Evolutionary conservation across 2,888 invertebrate genomes (phyloP).

Genomic region (Nomada fucata): DNA sequence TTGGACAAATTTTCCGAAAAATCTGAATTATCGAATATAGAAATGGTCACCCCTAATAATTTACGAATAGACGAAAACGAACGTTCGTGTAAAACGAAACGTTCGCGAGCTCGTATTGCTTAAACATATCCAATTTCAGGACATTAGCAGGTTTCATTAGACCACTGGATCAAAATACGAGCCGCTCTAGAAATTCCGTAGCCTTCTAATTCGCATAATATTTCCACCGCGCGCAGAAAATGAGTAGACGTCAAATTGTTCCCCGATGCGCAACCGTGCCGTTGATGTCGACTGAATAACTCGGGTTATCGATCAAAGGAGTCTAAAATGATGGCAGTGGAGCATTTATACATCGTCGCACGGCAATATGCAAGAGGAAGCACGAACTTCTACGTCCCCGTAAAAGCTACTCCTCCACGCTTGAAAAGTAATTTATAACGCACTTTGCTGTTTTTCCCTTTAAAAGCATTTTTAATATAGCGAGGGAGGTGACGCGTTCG

Average conservation of each 20-base stretch:
- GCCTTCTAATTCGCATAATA: constrained; percentile 44
- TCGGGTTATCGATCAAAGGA: constrained; percentile 48
- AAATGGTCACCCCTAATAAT: constrained; percentile 59
- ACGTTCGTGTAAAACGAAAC: too few relatives aligned
- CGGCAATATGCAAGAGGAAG: constrained; percentile 19
- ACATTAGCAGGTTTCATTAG: constrained; percentile 71
- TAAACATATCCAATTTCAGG: constrained; percentile 69
- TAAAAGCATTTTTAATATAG: constrained; percentile 65
- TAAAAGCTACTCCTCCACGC: constrained; percentile 51
- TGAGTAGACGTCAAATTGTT: not conserved
- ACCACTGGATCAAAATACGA: constrained; percentile 59
- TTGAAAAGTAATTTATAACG: constrained; percentile 65
- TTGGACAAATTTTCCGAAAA: not conserved
- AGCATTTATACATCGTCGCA: constrained; percentile 32
- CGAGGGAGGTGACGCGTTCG: not conserved
- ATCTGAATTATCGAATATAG: not conserved
- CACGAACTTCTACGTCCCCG: constrained; percentile 37
- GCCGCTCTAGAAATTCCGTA: constrained; percentile 49
- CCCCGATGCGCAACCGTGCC: not conserved
- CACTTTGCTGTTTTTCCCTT: constrained; percentile 54
- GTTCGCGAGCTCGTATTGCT: constrained; percentile 54
- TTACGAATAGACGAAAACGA: not conserved
- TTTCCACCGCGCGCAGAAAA: not conserved
- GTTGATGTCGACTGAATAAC: constrained; percentile 26
- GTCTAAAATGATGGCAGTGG: constrained; percentile 28